Evolutionary conservation across 2,797 vertebrate species (phyloP).

Genomic region (Sebastes trivittatus): DNA sequence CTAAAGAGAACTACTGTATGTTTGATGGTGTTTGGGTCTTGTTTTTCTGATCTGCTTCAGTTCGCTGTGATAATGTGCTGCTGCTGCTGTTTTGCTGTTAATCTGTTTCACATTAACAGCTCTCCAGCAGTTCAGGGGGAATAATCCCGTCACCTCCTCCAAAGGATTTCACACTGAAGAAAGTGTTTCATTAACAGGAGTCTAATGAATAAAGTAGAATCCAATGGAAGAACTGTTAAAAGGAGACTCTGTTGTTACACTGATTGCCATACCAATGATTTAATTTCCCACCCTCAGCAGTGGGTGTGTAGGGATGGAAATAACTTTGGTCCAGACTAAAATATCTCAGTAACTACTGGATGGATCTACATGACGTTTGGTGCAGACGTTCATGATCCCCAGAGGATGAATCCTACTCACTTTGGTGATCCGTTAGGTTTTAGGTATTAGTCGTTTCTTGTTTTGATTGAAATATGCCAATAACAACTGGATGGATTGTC

Average conservation of each 20-base stretch:
- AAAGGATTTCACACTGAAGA: slow-evolving; percentile 21
- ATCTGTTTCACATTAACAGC: slow-evolving; percentile 38
- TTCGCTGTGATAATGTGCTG: slow-evolving; percentile 10
- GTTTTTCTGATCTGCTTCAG: slow-evolving; percentile 3
- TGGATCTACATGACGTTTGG: too few species aligned
- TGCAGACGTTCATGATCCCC: background rate
- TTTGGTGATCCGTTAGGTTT: background rate
- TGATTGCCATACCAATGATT: background rate
- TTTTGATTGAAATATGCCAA: background rate
- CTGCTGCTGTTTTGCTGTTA: slow-evolving; percentile 15
- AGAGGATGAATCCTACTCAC: background rate
- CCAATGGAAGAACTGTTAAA: background rate
- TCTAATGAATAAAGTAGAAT: slow-evolving; percentile 4
- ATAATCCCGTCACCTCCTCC: slow-evolving; percentile 19
- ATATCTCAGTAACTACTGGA: background rate
- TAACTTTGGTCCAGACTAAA: background rate
- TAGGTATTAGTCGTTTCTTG: background rate
- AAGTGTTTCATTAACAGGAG: slow-evolving; percentile 19
- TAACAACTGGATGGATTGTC: background rate
- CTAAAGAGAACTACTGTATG: background rate
- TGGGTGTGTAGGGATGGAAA: too few species aligned
- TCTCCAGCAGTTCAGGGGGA: slow-evolving; percentile 1
- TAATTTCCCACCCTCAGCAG: background rate
- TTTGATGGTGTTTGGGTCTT: background rate
- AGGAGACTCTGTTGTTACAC: background rate